These are phyloP conservation scores for Pararge aegeria DNA, from an alignment of 1,140 invertebrate species.

Conservation along the genomic window DNA sequence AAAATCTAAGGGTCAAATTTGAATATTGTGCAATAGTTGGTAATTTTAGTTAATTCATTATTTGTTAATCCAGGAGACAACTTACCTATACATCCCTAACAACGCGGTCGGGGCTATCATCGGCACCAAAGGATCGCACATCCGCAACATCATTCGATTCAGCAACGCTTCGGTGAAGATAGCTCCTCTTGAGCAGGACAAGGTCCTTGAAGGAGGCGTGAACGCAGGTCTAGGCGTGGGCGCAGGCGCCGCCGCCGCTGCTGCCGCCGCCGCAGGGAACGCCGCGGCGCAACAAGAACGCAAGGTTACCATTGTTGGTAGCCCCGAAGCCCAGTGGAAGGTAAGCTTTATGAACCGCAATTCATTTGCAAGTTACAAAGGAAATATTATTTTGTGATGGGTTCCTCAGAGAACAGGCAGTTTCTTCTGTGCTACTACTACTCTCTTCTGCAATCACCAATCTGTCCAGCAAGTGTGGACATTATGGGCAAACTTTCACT, in stretches of 20 bases:
- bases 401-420: too few species aligned
- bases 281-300: slow-evolving; percentile 85
- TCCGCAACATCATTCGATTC: slow-evolving; percentile 97
- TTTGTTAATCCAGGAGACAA: slow-evolving; percentile 86
- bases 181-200: slow-evolving; percentile 91
- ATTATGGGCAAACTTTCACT: too few species aligned
- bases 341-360: slow-evolving; percentile 71
- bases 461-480: too few species aligned
- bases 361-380: too few species aligned
- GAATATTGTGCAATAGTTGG: too few species aligned
- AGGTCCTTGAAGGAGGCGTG: slow-evolving; percentile 61
- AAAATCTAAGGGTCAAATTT: too few species aligned
- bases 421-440: too few species aligned
- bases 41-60: too few species aligned
- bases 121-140: slow-evolving; percentile 97
- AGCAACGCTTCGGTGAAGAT: slow-evolving; percentile 97
- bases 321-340: slow-evolving; percentile 98
- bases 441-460: too few species aligned
- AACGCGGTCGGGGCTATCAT: slow-evolving; percentile 98
- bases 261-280: neutral
- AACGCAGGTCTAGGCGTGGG: slow-evolving; percentile 19
- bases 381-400: too few species aligned
- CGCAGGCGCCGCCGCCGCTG: slow-evolving; percentile 6
- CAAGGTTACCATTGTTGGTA: slow-evolving; percentile 97
- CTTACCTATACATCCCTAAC: slow-evolving; percentile 97